Evolutionary conservation across 2,113 vertebrate species (phyloP), one percentile per base, ranked within the genome.

Genomic region (Herpailurus yagouaroundi): DNA sequence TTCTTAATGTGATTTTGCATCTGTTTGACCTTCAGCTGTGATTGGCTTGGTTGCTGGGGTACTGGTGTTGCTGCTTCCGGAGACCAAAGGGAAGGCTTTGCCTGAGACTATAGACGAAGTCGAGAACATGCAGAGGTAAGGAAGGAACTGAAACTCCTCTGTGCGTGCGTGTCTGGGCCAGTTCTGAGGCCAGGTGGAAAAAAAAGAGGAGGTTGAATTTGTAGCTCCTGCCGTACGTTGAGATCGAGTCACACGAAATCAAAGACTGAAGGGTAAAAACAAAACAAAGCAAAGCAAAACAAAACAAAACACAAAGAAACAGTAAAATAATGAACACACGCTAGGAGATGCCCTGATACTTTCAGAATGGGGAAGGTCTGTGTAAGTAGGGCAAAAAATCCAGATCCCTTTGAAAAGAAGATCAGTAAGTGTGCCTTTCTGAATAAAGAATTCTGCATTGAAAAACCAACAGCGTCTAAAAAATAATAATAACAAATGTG

Each of bases 91-190:
- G 2, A 98, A 98, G 38, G 71, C 98, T 14, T 98, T 99, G 84
- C 99, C 99, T 0, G 99, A 99, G 87, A 99, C 99, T 52, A 99
- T 99, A 1, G 98, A 99, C 0, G 99, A 99, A 38, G 99, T 98
- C 1, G 99, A 99, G 97, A 98, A 98, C 91, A 98, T 99, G 74
- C 97, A 99, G 41, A 99, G 97, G 99, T 99, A 97, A 94, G 97
- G 7, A 23, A 94, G 97, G 7, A 23, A 19, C 3, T 60, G 66
- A 92, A 6, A 3, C n/a, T 6, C 50, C 41, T 48, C 33, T 3
- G 0, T 0, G 3, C 29, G 0, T 0, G 2, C 29, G 5, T 2
- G 3, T 23, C 31, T 7, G 27, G 19, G 13, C 41, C 33, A 41
- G 41, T 31, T 33, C 82, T 11, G 12, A 4, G 14, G 41, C 55